phyloP scores from a whole-genome alignment of 2,797 vertebrate species.

The Scomberomorus guttatus region DNA sequence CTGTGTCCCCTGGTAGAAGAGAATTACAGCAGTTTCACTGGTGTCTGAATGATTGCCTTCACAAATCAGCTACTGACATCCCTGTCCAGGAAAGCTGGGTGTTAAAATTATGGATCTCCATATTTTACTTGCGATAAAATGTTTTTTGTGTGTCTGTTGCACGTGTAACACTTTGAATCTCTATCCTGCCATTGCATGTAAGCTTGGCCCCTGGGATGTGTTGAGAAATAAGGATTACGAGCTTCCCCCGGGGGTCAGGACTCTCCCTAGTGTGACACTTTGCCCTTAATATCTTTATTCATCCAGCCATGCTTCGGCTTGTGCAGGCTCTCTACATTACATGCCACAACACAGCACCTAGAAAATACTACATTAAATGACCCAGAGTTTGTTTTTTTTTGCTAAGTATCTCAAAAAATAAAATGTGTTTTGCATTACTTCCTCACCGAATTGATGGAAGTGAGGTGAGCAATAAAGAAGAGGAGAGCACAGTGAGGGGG shows the following conservation, averaged over 20 bases:
- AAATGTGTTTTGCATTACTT: background rate
- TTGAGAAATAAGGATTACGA: constrained; percentile 17
- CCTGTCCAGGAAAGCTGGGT: background rate
- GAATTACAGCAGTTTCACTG: constrained; percentile 42
- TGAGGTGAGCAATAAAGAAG: background rate
- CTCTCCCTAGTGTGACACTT: constrained; percentile 34
- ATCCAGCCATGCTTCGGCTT: background rate
- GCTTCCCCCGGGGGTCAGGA: constrained; percentile 23
- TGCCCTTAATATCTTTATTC: constrained; percentile 32
- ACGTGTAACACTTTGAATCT: background rate
- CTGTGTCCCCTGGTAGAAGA: constrained; percentile 21
- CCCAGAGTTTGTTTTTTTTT: background rate
- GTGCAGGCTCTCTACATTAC: background rate
- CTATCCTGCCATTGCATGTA: background rate
- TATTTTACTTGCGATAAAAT: background rate
- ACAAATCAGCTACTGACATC: constrained; percentile 18
- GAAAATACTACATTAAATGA: background rate
- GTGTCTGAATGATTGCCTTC: constrained; percentile 18
- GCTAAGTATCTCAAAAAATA: background rate
- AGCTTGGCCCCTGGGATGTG: background rate
- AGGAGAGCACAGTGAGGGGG: background rate
- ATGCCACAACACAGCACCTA: constrained; percentile 2
- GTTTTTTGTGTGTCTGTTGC: background rate
- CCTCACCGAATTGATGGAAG: background rate
- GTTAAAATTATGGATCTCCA: background rate